Evolutionary conservation across 2,888 invertebrate genomes (phyloP).

Genomic region (Drosophila tanythrix): DNA sequence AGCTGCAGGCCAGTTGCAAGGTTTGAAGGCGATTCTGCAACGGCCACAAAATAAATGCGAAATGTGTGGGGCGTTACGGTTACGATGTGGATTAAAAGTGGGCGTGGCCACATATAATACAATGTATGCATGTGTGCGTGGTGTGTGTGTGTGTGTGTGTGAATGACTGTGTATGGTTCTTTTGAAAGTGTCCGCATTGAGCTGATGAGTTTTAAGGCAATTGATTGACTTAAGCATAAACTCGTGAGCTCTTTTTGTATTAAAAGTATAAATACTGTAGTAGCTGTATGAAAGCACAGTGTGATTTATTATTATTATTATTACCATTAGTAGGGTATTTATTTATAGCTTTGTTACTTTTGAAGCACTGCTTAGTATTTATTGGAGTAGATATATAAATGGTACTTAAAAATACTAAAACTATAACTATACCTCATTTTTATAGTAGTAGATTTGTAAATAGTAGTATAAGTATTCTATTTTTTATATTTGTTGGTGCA

Average conservation of each 20-base stretch:
- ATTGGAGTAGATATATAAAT: neutral
- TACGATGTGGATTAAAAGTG: constrained; percentile 35
- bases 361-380: neutral
- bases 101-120: constrained; percentile 5
- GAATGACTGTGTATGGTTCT: neutral
- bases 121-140: neutral
- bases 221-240: neutral
- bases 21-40: constrained; percentile 34
- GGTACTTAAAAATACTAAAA: neutral
- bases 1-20: constrained; percentile 44
- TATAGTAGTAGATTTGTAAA: no score
- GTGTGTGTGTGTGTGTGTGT: neutral
- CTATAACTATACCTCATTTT: no score
- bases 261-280: neutral
- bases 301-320: neutral
- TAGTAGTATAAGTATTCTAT: no score
- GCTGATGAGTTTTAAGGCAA: neutral
- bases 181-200: constrained; percentile 5
- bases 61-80: constrained; percentile 8
- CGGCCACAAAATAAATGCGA: constrained; percentile 31
- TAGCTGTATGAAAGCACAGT: neutral
- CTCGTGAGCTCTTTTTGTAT: neutral
- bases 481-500: no score
- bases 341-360: neutral
- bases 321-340: neutral